These are phyloP conservation scores for Agonopterix arenella DNA, from an alignment of 2,888 invertebrate species.

Conservation along the genomic window DNA sequence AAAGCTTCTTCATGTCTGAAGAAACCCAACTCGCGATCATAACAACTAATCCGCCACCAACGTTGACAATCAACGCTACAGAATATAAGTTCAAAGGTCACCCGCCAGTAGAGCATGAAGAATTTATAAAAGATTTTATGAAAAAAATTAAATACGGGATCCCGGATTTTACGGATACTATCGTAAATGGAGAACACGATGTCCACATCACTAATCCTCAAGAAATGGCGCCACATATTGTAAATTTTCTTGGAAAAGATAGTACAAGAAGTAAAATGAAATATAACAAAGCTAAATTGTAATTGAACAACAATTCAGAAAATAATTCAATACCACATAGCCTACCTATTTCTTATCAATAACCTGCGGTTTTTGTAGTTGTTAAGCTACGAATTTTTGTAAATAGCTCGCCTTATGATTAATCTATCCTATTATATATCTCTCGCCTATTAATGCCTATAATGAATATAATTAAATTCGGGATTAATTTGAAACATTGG, in stretches of 20 bases:
- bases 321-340: too few relatives aligned
- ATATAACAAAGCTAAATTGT: too few relatives aligned
- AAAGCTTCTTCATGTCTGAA: conserved; percentile 22
- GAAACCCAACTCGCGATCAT: conserved; percentile 31
- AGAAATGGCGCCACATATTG: conserved; percentile 46
- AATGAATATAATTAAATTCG: too few relatives aligned
- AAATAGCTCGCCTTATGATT: too few relatives aligned
- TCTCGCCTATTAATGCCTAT: too few relatives aligned
- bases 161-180: conserved; percentile 20
- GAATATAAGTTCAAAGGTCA: conserved; percentile 18
- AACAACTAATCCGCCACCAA: conserved; percentile 31
- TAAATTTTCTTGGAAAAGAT: conserved; percentile 37
- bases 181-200: conserved; percentile 75
- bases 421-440: too few relatives aligned
- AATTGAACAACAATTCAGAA: too few relatives aligned
- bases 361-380: too few relatives aligned
- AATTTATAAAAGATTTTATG: conserved; percentile 24
- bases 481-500: too few relatives aligned
- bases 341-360: too few relatives aligned
- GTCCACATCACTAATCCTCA: conserved; percentile 75
- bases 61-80: conserved; percentile 31
- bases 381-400: too few relatives aligned
- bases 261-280: not conserved
- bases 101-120: not conserved
- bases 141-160: conserved; percentile 26